Evolutionary conservation across 2,797 vertebrate genomes (phyloP).

Genomic region (Darevskia mixta): DNA sequence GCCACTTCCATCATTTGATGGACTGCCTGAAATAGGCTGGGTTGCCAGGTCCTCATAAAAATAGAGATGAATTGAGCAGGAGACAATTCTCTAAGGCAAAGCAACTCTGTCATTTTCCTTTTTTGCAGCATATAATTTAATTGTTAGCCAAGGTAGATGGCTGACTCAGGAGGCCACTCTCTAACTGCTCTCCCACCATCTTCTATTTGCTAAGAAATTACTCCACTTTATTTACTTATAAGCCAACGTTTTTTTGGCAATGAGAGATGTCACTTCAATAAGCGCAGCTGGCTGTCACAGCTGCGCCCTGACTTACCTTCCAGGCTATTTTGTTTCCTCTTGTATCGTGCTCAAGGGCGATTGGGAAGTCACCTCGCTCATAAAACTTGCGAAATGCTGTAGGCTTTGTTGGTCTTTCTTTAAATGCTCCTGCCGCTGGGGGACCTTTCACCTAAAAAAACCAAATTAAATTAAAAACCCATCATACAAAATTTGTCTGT

Average conservation of each 20-base stretch:
- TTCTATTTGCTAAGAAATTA: slow-evolving; percentile 72
- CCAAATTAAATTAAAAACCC: background rate
- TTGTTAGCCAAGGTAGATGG: slow-evolving; percentile 79
- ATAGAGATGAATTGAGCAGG: slow-evolving; percentile 81
- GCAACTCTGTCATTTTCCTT: slow-evolving; percentile 80
- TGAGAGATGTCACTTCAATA: slow-evolving; percentile 69
- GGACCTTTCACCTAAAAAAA: slow-evolving; percentile 87
- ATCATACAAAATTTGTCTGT: slow-evolving; percentile 13
- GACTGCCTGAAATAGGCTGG: slow-evolving; percentile 76
- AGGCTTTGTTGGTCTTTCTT: slow-evolving; percentile 87
- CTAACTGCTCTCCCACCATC: slow-evolving; percentile 60
- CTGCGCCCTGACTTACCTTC: slow-evolving; percentile 82
- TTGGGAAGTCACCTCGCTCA: slow-evolving; percentile 91
- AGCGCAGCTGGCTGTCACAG: slow-evolving; percentile 69
- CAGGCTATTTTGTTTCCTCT: slow-evolving; percentile 85
- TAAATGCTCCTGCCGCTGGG: slow-evolving; percentile 87
- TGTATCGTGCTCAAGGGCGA: slow-evolving; percentile 80
- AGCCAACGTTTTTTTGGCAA: slow-evolving; percentile 70
- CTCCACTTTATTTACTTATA: slow-evolving; percentile 75
- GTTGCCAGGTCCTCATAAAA: slow-evolving; percentile 82
- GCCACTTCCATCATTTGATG: slow-evolving; percentile 79
- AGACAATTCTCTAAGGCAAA: slow-evolving; percentile 80
- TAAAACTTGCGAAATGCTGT: slow-evolving; percentile 93
- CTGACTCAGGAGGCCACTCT: slow-evolving; percentile 72
- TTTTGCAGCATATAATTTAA: slow-evolving; percentile 80